A percentile compares a stretch with the other conserved stretches of the same genome.
phyloP scores from a whole-genome alignment of 2,797 vertebrate species.

The Liasis olivaceus region DNA sequence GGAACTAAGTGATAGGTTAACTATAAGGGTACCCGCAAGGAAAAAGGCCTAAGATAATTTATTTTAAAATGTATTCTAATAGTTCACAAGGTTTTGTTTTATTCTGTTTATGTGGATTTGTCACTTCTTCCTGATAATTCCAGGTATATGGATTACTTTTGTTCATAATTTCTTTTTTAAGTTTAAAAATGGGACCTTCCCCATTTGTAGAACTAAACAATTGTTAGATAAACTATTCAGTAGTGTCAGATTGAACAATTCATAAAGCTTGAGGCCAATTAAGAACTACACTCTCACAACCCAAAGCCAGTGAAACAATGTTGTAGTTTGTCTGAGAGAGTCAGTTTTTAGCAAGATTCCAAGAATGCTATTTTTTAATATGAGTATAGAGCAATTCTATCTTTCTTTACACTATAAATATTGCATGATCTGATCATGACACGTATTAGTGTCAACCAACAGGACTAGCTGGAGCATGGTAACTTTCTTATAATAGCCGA shows the following conservation, averaged over 20 bases:
- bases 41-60: not conserved
- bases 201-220: not conserved
- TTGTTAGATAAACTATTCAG: not conserved
- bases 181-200: not conserved
- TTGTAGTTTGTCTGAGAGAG: not conserved
- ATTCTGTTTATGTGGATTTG: not conserved
- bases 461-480: not conserved
- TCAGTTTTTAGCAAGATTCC: not conserved
- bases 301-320: not conserved
- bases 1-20: not conserved
- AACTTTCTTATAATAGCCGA: conserved; percentile 44
- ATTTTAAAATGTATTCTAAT: not conserved
- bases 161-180: not conserved
- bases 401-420: not conserved
- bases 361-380: not conserved
- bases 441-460: not conserved
- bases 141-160: not conserved
- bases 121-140: not conserved
- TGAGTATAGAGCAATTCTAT: not conserved
- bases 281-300: not conserved
- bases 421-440: not conserved
- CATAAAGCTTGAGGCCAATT: not conserved
- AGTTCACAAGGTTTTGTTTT: not conserved
- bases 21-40: not conserved
- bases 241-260: not conserved